These are phyloP conservation scores for Tauraco erythrolophus DNA, from an alignment of 2,113 vertebrate genomes.

Conservation along the genomic window DNA sequence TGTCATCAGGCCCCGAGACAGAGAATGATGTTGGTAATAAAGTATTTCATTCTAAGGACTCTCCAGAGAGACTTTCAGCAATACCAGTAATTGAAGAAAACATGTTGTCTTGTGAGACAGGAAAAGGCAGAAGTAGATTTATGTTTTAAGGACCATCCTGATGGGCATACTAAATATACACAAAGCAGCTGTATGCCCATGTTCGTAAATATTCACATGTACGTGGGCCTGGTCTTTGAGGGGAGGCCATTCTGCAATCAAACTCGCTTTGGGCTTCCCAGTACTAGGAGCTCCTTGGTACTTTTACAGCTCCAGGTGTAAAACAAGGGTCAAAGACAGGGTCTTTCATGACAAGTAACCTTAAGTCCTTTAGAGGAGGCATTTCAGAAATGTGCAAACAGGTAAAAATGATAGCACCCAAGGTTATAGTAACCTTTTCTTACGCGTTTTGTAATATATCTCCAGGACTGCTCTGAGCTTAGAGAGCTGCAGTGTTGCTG, in stretches of 20 bases:
- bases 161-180: neutral
- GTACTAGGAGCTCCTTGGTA: neutral
- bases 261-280: neutral
- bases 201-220: neutral
- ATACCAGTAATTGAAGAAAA: neutral
- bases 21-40: slow-evolving; percentile 34
- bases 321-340: neutral
- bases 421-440: neutral
- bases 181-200: neutral
- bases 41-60: neutral
- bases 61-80: neutral
- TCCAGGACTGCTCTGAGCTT: neutral
- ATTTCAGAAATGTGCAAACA: neutral
- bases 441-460: neutral
- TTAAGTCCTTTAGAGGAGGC: neutral
- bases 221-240: neutral
- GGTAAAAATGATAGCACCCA: neutral
- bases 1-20: neutral
- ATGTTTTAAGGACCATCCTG: neutral
- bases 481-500: neutral
- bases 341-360: neutral
- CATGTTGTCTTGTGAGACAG: neutral
- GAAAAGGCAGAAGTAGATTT: neutral
- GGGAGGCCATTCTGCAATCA: neutral
- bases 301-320: neutral